phyloP scores from a whole-genome alignment of 2,797 vertebrate species.

The Sandelia bainsii region DNA sequence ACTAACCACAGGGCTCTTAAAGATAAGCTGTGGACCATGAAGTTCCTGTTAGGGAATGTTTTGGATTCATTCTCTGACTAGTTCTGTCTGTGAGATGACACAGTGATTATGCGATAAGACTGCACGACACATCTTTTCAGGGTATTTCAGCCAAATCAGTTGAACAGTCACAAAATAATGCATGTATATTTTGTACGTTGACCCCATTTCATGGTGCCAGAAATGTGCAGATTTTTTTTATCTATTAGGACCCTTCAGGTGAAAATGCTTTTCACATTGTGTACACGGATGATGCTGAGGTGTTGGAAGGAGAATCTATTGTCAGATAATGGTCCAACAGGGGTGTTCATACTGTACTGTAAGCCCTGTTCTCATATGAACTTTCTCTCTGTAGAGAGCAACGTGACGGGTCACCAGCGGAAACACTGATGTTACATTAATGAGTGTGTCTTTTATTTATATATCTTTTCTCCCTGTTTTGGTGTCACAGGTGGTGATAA shows the following conservation, averaged over 20 bases:
- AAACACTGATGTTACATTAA: no score
- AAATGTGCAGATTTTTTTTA: neutral
- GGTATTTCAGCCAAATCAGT: constrained; percentile 20
- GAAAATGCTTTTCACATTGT: neutral
- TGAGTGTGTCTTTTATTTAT: neutral
- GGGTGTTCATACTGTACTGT: no score
- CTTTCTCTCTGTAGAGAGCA: no score
- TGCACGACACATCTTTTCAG: constrained; percentile 23
- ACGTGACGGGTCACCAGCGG: no score
- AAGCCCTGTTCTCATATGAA: no score
- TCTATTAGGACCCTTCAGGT: constrained; percentile 5
- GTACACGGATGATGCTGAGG: neutral
- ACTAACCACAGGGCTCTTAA: neutral
- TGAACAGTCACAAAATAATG: constrained; percentile 14
- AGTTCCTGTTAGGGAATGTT: constrained; percentile 13
- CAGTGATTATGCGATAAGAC: constrained; percentile 37
- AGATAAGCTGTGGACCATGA: constrained; percentile 7
- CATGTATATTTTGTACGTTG: neutral
- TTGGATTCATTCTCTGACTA: constrained; percentile 30
- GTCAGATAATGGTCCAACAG: no score
- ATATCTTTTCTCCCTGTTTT: neutral
- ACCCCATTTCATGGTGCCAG: neutral
- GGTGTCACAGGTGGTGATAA: constrained; percentile 93
- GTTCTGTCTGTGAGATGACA: constrained; percentile 26
- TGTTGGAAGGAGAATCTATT: constrained; percentile 3